These are phyloP conservation scores for Diprion similis DNA, from an alignment of 1,140 invertebrate species.

Conservation along the genomic window DNA sequence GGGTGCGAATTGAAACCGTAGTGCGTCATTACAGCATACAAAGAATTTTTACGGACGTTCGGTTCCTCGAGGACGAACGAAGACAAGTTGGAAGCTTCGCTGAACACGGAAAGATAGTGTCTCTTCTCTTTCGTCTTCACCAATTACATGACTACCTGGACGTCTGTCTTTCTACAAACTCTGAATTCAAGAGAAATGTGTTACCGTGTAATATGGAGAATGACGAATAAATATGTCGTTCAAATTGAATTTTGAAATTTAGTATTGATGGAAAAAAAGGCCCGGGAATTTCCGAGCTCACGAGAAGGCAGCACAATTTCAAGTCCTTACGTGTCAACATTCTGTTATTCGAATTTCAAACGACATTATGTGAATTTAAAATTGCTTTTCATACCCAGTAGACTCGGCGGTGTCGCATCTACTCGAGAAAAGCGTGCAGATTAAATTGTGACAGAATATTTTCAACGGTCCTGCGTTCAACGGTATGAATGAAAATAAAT, in stretches of 20 bases:
- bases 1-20: too few species aligned
- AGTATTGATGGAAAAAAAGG: background rate
- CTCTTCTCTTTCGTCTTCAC: background rate
- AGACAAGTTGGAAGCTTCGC: background rate
- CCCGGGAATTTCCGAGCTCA: background rate
- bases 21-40: too few species aligned
- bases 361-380: too few species aligned
- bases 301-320: background rate
- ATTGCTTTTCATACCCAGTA: too few species aligned
- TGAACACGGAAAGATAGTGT: background rate
- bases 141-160: background rate
- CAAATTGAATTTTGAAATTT: background rate
- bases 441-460: too few species aligned
- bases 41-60: too few species aligned
- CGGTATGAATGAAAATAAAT: too few species aligned
- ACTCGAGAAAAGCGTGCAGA: too few species aligned
- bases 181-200: background rate
- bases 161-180: background rate
- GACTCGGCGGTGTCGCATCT: too few species aligned
- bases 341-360: background rate
- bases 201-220: background rate
- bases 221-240: background rate
- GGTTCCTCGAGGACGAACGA: background rate
- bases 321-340: background rate
- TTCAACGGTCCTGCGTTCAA: too few species aligned